A percentile compares a stretch with the other conserved stretches of the same genome.
phyloP scores from a whole-genome alignment of 2,113 vertebrate genomes.

The Candoia aspera region DNA sequence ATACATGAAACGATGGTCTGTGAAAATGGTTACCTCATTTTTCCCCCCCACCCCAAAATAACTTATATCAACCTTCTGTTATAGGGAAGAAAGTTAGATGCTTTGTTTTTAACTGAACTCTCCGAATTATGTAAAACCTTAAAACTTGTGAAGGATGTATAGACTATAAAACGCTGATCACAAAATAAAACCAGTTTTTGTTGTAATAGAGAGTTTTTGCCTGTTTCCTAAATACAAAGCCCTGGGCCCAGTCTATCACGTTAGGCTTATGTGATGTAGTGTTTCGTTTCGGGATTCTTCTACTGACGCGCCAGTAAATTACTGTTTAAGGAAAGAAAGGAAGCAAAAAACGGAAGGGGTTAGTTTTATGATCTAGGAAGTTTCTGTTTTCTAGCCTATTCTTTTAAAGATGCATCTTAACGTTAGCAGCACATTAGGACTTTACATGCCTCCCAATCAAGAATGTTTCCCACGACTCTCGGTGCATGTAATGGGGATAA shows the following conservation, averaged over 20 bases:
- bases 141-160: slow-evolving; percentile 93
- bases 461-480: not conserved
- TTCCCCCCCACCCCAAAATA: slow-evolving; percentile 72
- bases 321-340: not conserved
- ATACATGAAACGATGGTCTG: slow-evolving; percentile 88
- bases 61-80: slow-evolving; percentile 87
- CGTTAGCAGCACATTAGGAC: not conserved
- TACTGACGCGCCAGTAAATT: not conserved
- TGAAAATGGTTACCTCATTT: slow-evolving; percentile 97
- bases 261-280: not conserved
- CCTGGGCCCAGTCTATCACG: not conserved
- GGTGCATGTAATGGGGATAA: not conserved
- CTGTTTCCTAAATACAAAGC: slow-evolving; percentile 78
- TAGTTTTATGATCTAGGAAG: not conserved
- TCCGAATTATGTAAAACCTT: slow-evolving; percentile 85
- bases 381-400: not conserved
- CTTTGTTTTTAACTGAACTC: slow-evolving; percentile 78
- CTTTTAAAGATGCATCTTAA: not conserved
- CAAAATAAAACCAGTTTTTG: slow-evolving; percentile 91
- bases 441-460: not conserved
- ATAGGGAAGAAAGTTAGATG: slow-evolving; percentile 79
- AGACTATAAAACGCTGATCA: slow-evolving; percentile 88
- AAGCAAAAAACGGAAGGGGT: not conserved
- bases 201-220: slow-evolving; percentile 82
- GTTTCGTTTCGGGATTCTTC: not conserved